Base-by-base conservation (phyloP, 2,113 vertebrate species). In the Poeciliopsis retropinna region DNA sequence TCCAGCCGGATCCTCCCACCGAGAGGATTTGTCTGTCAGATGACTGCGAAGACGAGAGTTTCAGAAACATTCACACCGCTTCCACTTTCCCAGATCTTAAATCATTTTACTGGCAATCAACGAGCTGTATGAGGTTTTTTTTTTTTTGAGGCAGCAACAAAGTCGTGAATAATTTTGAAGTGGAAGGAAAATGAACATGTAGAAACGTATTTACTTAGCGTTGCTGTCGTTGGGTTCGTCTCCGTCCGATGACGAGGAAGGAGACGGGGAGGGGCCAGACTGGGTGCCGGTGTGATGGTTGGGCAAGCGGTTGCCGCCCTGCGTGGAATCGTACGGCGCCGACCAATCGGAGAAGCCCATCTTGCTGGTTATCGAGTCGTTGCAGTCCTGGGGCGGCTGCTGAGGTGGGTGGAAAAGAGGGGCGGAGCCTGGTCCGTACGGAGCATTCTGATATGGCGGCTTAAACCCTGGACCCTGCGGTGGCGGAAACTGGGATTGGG, bases 211-310 rank as follows among this genome's bases (percentile, higher is more conserved):
- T 79, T 0, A 73, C 96, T 97, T 95, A 85, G 96, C 86, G 70
- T 91, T 94, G 84, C 89, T 92, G 90, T 96, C 95, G 65, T 95
- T 96, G 83, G 95, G 95, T 60, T 97, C 96, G 60, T 97, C 96
- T 87, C 93, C 95, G 75, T 96, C 96, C 11, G 96, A 96, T 62
- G 96, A 97, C 0, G 96, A 97, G 27, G 96, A 96, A 6, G 96
- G 95, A 15, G 96, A 97, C 11, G 96, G 96, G 41, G 95, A 95
- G 69, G 94, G 94, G 62, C 92, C 95, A 63, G 95, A 94, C 70
- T 95, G 94, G 70, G 93, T 79, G 83, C 90, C 86, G 69, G 94
- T 74, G 87, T 96, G 95, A 83, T 95, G 94, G 92, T 95, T 96
- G 81, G 94, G 93, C 87, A 96, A 90, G 83, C 95, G 94, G 73